phyloP scores from a whole-genome alignment of 2,797 vertebrate genomes.

The Anniella stebbinsi region DNA sequence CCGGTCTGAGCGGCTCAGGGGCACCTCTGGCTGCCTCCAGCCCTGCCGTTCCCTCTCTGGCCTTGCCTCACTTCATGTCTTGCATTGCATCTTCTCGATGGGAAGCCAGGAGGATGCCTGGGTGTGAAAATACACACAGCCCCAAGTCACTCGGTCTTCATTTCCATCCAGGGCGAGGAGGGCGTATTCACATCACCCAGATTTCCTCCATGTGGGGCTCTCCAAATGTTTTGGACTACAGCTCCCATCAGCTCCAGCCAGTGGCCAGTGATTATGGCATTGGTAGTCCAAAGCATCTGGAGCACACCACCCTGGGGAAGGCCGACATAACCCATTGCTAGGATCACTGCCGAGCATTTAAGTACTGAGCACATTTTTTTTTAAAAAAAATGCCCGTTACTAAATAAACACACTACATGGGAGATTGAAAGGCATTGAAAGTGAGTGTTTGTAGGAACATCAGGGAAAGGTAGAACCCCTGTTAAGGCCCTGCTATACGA shows the following conservation, averaged over 20 bases:
- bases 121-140: not conserved
- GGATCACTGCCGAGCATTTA: not conserved
- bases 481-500: not conserved
- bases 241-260: too few species aligned
- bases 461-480: not conserved
- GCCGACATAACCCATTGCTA: not conserved
- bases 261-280: too few species aligned
- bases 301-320: too few species aligned
- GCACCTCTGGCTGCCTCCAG: not conserved
- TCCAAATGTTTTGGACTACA: too few species aligned
- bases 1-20: not conserved
- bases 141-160: too few species aligned
- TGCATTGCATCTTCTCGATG: too few species aligned
- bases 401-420: not conserved
- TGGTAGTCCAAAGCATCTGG: too few species aligned
- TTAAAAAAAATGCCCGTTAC: not conserved
- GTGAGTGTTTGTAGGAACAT: not conserved
- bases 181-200: not conserved
- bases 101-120: not conserved
- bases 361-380: not conserved
- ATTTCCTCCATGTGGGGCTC: too few species aligned
- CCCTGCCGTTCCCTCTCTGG: not conserved
- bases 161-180: not conserved
- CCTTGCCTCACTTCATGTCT: not conserved
- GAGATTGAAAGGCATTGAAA: not conserved